Evolutionary conservation across 2,113 vertebrate species (phyloP), one percentile per base, ranked within the genome.

Genomic region (Siphamia tubifer): DNA sequence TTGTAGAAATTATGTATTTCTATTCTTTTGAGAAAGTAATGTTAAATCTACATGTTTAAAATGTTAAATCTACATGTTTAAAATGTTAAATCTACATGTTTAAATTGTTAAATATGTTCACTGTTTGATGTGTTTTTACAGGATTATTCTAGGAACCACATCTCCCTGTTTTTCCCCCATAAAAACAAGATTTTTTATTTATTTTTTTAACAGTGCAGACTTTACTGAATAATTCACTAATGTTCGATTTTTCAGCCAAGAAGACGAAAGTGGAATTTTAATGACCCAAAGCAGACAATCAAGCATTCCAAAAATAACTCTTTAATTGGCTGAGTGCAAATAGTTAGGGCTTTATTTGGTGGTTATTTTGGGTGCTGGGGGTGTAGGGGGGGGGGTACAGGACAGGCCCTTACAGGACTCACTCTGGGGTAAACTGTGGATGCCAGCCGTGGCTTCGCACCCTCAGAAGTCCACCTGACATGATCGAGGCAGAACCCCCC

Each of bases 281-380:
- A 89, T 84, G 58, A 72, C 48, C 39, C 53, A 8, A 15, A 54
- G 28, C 78, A 78, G 77, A 82, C 79, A 83, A 84, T 86, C 75
- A 74, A 63, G 47, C 10, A 34, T 19, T 34, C 74, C 78, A 78
- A 79, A 86, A 87, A 90, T 87, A 91, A 60, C 66, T 3, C 10
- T 74, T 84, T 89, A 87, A 90, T 84, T 85, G 76, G 43, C 62
- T 34, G 31, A 38, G 67, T 62, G 52, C 73, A 82, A 30, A 74
- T 68, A 70, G 52, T 68, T 40, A 4, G 8, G 3, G 32, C 74
- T 89, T 89, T 84, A 88, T 86, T 70, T 82, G 77, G 68, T 54
- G 65, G 80, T 62, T 90, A 91, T 89, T 90, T 89, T 79, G 87
- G 87, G 85, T 67, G 55, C 43, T 17, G 19, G 4, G 23, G 57